A percentile compares a stretch with the other conserved stretches of the same genome.
phyloP scores from a whole-genome alignment of 2,888 invertebrate genomes.

The Amphiduros pacificus region DNA sequence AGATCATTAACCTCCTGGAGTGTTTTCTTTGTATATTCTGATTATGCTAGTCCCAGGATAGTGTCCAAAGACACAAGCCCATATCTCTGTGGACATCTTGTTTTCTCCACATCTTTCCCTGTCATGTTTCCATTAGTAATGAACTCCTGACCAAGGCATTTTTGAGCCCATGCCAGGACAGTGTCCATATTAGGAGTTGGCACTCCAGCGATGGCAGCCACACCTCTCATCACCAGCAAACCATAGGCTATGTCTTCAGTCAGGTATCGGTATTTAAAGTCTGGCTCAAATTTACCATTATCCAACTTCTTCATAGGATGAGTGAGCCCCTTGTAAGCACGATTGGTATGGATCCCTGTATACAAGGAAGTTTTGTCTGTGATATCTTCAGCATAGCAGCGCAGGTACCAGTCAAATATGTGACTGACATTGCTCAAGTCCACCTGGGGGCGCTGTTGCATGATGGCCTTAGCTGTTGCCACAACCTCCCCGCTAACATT shows the following conservation, averaged over 20 bases:
- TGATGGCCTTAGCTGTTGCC: constrained; percentile 36
- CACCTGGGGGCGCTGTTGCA: constrained; percentile 10
- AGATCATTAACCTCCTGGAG: too few species aligned
- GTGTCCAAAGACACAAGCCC: constrained; percentile 36
- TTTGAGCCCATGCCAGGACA: constrained; percentile 42
- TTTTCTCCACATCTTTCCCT: constrained; percentile 38
- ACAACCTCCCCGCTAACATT: constrained; percentile 40
- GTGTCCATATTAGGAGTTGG: constrained; percentile 36
- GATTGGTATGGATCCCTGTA: constrained; percentile 37
- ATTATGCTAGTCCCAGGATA: constrained; percentile 25
- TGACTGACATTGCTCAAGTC: constrained; percentile 17
- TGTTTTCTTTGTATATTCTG: not conserved
- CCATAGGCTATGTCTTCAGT: constrained; percentile 43
- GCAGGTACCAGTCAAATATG: constrained; percentile 33
- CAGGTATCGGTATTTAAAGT: constrained; percentile 31
- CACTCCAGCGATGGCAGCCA: constrained; percentile 34
- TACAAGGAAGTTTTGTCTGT: constrained; percentile 33
- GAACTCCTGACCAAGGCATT: constrained; percentile 39
- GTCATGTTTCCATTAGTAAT: constrained; percentile 37
- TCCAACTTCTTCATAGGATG: constrained; percentile 32
- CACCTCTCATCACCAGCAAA: constrained; percentile 39
- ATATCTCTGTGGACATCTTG: constrained; percentile 41
- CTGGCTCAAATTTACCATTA: constrained; percentile 4
- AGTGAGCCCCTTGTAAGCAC: constrained; percentile 35
- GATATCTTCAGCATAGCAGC: constrained; percentile 37